Percentiles rank a stretch among this genome's conserved stretches.
These are phyloP conservation scores for Wasmannia auropunctata DNA, from an alignment of 1,140 invertebrate species.

Conservation along the genomic window DNA sequence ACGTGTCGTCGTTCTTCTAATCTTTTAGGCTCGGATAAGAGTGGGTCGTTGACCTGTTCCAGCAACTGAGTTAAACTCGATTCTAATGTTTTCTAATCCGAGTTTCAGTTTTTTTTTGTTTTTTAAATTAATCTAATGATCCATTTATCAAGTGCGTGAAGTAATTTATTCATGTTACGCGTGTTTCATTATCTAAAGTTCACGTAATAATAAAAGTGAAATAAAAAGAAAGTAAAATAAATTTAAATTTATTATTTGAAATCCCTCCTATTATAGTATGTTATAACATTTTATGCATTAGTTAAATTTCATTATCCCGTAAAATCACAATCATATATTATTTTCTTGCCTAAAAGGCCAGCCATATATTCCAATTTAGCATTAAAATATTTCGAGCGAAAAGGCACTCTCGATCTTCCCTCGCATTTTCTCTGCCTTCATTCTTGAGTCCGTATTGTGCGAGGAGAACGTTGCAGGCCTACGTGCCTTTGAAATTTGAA, in stretches of 20 bases:
- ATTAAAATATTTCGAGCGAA: background rate
- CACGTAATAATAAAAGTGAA: background rate
- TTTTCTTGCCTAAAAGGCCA: background rate
- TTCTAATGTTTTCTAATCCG: background rate
- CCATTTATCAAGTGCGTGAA: background rate
- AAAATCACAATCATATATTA: background rate
- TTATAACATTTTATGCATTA: background rate
- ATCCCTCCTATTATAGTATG: too few relatives aligned
- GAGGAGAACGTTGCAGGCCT: background rate
- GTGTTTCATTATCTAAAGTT: background rate
- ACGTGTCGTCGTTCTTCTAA: conserved; percentile 19
- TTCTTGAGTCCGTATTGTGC: conserved; percentile 19
- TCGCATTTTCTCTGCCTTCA: background rate
- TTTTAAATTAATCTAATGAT: background rate
- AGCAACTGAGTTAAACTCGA: background rate
- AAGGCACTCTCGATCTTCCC: background rate
- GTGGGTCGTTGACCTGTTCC: conserved; percentile 37
- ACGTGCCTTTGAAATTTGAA: conserved; percentile 45
- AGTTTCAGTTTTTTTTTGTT: background rate
- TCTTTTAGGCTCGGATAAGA: conserved; percentile 47
- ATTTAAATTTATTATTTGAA: background rate
- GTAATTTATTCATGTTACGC: background rate
- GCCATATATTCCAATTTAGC: background rate
- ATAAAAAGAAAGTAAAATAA: background rate
- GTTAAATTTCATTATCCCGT: background rate